Base-by-base conservation (phyloP, 2,113 vertebrate species). In the Microtus oregoni region DNA sequence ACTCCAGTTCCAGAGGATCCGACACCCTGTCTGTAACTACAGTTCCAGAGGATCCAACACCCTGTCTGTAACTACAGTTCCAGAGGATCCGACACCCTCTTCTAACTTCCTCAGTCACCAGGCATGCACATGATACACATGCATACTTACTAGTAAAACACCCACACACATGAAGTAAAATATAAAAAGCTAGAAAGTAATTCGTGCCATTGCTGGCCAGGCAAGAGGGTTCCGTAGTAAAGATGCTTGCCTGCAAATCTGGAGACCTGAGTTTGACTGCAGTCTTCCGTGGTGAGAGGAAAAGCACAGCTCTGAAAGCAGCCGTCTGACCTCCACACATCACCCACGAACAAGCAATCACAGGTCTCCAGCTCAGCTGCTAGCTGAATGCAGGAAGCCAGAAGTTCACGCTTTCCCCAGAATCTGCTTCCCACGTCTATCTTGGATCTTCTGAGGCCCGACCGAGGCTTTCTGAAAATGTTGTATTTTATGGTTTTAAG, bases 331-430 rank as follows among this genome's bases (percentile, higher is more conserved):
- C 79, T 58, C 19, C 32, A 24, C 52, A n/a, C 8, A 26, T 15
- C 50, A 79, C 32, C 8, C 81, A 8, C 55, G 1, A 14, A 28
- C 79, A 15, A 26, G 14, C 7, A 9, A 11, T 15, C 9, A 3
- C 10, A 14, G 8, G 52, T 24, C 30, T 7, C 47, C 70, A 22
- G 41, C 47, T 55, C 63, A 12, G 26, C 61, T 17, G 5, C 75
- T 70, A 0, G 9, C 24, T 1, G 0, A 12, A 5, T 2, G 3
- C 22, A 28, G 20, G 6, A 73, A 14, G 7, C 22, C 32, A 1
- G n/a, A 67, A 58, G 52, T 19, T 82, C 15, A 67, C 14, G 32
- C 55, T 32, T 35, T 86, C 67, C 65, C 61, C 30, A 32, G 10
- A 61, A 58, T 47, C 70, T 35, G 1, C 44, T 83, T 30, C 41